A percentile compares a stretch with the other conserved stretches of the same genome.
These are phyloP conservation scores for Apamea sordens DNA, from an alignment of 2,888 invertebrate genomes.

Conservation along the genomic window DNA sequence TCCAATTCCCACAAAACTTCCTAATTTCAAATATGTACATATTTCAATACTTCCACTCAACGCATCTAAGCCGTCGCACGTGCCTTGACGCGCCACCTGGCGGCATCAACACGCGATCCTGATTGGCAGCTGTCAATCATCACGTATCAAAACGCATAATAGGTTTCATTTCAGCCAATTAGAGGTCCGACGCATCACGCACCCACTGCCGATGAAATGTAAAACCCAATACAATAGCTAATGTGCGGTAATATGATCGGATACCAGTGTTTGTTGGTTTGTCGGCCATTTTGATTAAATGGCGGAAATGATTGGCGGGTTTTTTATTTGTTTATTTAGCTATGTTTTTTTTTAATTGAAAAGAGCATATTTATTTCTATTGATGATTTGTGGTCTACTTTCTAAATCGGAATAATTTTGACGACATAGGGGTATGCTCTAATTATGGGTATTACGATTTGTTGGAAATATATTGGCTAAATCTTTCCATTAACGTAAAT, in stretches of 20 bases:
- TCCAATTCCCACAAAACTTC: background rate
- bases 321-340: constrained; percentile 12
- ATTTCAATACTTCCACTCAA: constrained; percentile 44
- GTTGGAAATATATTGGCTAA: background rate
- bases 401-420: background rate
- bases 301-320: constrained; percentile 2
- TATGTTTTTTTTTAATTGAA: background rate
- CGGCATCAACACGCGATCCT: constrained; percentile 77
- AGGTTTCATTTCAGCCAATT: constrained; percentile 85
- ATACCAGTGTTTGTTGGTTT: constrained; percentile 18
- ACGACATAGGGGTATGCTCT: background rate
- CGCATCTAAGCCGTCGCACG: constrained; percentile 70
- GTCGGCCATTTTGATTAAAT: constrained; percentile 26
- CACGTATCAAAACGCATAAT: constrained; percentile 82
- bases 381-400: background rate
- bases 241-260: constrained; percentile 61
- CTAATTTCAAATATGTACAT: constrained; percentile 25
- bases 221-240: constrained; percentile 71
- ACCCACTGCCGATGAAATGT: constrained; percentile 79
- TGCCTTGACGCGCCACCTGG: constrained; percentile 78
- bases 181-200: constrained; percentile 79
- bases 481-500: background rate
- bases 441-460: too few relatives aligned
- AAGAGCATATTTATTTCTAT: background rate
- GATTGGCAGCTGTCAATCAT: constrained; percentile 89